Evolutionary conservation across 2,113 vertebrate genomes (phyloP), one percentile per base, ranked within the genome.

Genomic region (Lathamus discolor): DNA sequence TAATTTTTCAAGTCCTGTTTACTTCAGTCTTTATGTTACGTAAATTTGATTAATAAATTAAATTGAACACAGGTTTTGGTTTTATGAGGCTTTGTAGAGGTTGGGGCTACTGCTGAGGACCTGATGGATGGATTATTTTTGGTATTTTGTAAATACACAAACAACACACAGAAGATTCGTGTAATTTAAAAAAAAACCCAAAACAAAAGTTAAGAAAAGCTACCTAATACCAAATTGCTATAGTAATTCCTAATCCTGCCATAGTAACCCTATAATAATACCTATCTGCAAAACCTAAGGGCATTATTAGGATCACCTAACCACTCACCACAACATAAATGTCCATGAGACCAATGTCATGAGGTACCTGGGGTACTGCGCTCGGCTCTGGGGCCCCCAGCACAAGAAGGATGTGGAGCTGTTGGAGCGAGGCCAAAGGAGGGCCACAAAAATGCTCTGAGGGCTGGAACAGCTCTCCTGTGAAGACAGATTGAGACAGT

Each of bases 11-110:
- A 54, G 27, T 41, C 13, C 20, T 23, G 10, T 44, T 73, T 72
- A 7, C 62, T 43, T 62, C 59, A 64, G 52, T 25, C 19, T 18
- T 48, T 3, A 13, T 14, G 15, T 24, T 39, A 10, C 0, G 16
- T 11, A 2, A 13, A 22, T 43, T 8, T 15, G 10, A 13, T 6
- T 6, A 19, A 18, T 17, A 5, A 3, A 17, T 11, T 17, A 4
- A 17, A 3, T 1, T 3, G 0, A 0, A 6, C 5, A 0, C 0
- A 4, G 9, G 3, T 2, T 13, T 13, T 12, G 43, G 1, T 52
- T 17, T 13, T 15, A 28, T 17, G 23, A 5, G 17, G 9, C 12
- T 29, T 61, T 31, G 11, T 37, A 0, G 12, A 64, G 20, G 4
- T 46, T 14, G 0, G 4, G 6, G 44, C 9, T 91, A 1, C 11